Evolutionary conservation across 2,797 vertebrate species (phyloP), one percentile per base, ranked within the genome.

Genomic region (Clarias platycephalus): DNA sequence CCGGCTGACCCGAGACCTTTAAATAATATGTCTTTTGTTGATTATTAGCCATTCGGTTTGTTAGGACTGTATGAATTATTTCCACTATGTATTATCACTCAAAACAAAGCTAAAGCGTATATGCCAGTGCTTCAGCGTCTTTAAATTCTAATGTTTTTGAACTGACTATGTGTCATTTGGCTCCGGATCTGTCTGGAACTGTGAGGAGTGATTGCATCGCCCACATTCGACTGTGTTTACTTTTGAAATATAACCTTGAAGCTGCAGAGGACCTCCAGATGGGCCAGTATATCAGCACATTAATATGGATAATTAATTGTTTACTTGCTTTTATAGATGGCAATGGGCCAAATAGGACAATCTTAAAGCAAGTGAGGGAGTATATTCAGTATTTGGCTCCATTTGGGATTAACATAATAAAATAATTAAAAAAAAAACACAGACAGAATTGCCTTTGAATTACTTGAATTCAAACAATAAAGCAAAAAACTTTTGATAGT

Each of bases 291-390:
- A 93, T 94, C 93, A 91, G 92, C 93, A 92, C 93, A 94, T 93
- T 91, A 94, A 95, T 93, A 92, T 92, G 91, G 91, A 95, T 95
- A 94, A 94, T 95, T 92, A 94, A 94, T 94, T 95, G 94, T 95
- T 95, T 94, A 94, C 93, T 84, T 92, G 91, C 89, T 91, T 93
- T 92, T 90, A 91, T 90, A 91, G 89, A 92, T 95, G 94, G 94
- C 94, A 92, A 91, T 87, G 80, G 87, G 91, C 93, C 94, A 94
- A 94, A 90, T 92, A 92, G 92, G 92, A 93, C 93, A 93, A 92
- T 92, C 90, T 91, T 93, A 91, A 92, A 93, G 93, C 93, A 83
- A 80, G 77, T 70, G 85, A 91, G 91, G 92, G 93, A 92, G 90
- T 91, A 91, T 83, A 94, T 94, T 93, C 91, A 93, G 92, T 91